These are phyloP conservation scores for Dyspetes luteomarginatus DNA, from an alignment of 2,888 invertebrate genomes.

Conservation along the genomic window DNA sequence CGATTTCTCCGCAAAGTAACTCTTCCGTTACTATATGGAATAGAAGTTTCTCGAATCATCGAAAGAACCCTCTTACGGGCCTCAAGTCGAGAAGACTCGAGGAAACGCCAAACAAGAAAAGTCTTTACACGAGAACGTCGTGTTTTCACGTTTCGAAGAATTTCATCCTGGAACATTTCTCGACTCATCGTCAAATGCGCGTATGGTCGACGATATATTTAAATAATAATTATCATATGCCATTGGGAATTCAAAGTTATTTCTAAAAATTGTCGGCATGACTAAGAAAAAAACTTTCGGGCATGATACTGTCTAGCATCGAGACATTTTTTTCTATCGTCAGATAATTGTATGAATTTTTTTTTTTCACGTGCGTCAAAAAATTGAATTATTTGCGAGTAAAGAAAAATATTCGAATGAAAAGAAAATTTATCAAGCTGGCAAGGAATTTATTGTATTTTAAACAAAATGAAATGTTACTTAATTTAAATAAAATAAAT, in stretches of 20 bases:
- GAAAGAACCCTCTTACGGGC: slow-evolving; percentile 3
- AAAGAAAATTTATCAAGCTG: too few relatives aligned
- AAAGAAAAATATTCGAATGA: too few relatives aligned
- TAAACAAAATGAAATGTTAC: too few relatives aligned
- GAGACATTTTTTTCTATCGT: too few relatives aligned
- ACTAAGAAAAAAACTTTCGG: too few relatives aligned
- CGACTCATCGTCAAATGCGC: neutral
- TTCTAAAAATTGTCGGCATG: too few relatives aligned
- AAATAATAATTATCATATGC: neutral
- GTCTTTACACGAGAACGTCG: neutral
- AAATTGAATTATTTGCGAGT: too few relatives aligned
- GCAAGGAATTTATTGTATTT: too few relatives aligned
- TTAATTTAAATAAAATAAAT: too few relatives aligned
- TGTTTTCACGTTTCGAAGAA: neutral
- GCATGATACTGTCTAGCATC: too few relatives aligned
- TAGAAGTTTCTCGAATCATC: slow-evolving; percentile 24
- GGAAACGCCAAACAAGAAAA: neutral
- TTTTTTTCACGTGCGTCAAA: too few relatives aligned
- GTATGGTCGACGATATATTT: neutral
- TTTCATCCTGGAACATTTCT: neutral
- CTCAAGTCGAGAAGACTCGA: neutral
- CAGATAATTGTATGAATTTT: too few relatives aligned
- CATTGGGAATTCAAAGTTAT: neutral
- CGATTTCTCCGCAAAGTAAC: slow-evolving; percentile 32
- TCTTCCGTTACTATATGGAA: slow-evolving; percentile 22